Conservation (phyloP, 2,113 vertebrate species). For the Triplophysa rosa region DNA sequence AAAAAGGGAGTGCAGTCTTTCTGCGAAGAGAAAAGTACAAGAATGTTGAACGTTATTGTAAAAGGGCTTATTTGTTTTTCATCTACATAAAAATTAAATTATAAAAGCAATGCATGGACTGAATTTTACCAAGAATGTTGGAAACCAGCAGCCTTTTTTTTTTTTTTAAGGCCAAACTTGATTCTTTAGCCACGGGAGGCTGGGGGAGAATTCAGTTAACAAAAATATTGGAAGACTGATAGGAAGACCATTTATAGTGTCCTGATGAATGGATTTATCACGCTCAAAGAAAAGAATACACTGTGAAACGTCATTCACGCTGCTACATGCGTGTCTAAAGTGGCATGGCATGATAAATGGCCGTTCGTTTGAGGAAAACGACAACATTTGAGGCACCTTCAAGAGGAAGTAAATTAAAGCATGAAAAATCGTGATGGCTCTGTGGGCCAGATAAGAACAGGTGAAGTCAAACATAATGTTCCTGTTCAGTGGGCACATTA, state of each 20-base stretch:
- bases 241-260: constrained; percentile 7
- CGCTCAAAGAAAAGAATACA: not conserved
- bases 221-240: constrained; percentile 28
- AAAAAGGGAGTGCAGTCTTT: too few species aligned
- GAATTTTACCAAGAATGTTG: constrained; percentile 5
- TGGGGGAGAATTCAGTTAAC: constrained; percentile 13
- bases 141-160: not conserved
- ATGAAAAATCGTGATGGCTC: constrained; percentile 60
- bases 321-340: not conserved
- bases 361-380: constrained; percentile 66
- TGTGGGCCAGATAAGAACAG: constrained; percentile 71
- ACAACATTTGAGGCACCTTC: constrained; percentile 52
- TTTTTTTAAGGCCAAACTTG: not conserved
- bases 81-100: not conserved
- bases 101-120: not conserved
- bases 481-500: constrained; percentile 73
- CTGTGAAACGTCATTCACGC: not conserved
- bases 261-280: not conserved
- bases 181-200: constrained; percentile 4
- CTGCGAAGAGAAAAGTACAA: too few species aligned
- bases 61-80: too few species aligned
- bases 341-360: not conserved
- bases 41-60: too few species aligned
- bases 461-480: constrained; percentile 73
- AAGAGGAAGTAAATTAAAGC: constrained; percentile 66